phyloP scores from a whole-genome alignment of 2,113 vertebrate species.

The Panthera tigris region DNA sequence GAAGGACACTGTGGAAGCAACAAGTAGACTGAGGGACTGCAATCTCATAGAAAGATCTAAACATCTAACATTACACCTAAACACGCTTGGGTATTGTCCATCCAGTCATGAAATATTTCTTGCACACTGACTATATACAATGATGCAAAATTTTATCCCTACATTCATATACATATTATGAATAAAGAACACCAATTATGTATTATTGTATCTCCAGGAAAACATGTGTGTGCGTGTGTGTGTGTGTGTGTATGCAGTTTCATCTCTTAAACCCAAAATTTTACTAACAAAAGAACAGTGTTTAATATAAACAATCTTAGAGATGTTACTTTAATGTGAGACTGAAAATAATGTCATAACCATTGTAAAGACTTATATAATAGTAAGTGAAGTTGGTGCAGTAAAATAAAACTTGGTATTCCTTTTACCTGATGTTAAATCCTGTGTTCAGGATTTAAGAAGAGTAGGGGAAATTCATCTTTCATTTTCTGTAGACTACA shows the following conservation, averaged over 20 bases:
- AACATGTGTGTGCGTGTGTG: not conserved
- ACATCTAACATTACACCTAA: not conserved
- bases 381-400: slow-evolving; percentile 28
- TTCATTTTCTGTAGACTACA: slow-evolving; percentile 47
- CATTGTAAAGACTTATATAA: slow-evolving; percentile 47
- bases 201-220: not conserved
- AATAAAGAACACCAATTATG: not conserved
- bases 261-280: not conserved
- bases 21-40: not conserved
- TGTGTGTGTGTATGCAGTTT: not conserved
- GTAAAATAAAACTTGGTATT: slow-evolving; percentile 47
- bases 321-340: slow-evolving; percentile 25
- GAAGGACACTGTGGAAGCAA: not conserved
- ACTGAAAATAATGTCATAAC: slow-evolving; percentile 12
- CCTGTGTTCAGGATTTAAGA: not conserved
- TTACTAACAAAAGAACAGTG: not conserved
- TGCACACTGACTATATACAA: not conserved
- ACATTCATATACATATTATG: not conserved
- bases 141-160: not conserved
- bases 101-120: not conserved
- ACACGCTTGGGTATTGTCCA: not conserved
- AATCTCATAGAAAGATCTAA: not conserved
- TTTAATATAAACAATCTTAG: slow-evolving; percentile 30
- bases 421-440: slow-evolving; percentile 61
- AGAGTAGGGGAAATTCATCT: slow-evolving; percentile 25